Evolutionary conservation across 1,140 invertebrate genomes (phyloP).

Genomic region (Apis cerana): DNA sequence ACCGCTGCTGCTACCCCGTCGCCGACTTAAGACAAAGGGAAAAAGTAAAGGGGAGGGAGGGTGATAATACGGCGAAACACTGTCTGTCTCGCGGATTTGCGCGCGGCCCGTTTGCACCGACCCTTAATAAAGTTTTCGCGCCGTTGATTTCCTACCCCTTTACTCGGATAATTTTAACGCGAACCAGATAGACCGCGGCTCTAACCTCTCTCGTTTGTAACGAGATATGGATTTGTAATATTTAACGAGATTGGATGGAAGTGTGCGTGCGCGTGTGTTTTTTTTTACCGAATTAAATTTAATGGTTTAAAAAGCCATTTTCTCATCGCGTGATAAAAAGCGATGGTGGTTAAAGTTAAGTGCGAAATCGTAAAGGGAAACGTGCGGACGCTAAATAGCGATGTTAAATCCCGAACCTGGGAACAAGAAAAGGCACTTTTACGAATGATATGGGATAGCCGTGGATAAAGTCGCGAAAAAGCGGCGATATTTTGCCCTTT

Average conservation of each 20-base stretch:
- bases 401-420: background rate
- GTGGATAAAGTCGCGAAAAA: slow-evolving; percentile 11
- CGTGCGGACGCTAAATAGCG: background rate
- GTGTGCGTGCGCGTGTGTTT: too few relatives aligned
- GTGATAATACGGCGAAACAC: slow-evolving; percentile 18
- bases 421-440: slow-evolving; percentile 20
- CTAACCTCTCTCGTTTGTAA: too few relatives aligned
- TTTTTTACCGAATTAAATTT: too few relatives aligned
- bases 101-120: background rate
- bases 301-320: too few relatives aligned
- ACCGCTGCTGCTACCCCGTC: slow-evolving; percentile 14
- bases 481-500: slow-evolving; percentile 12
- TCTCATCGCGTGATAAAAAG: background rate
- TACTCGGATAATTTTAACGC: background rate
- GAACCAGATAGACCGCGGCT: too few relatives aligned
- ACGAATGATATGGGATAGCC: background rate
- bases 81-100: slow-evolving; percentile 12
- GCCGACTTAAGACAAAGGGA: slow-evolving; percentile 27
- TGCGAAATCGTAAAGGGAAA: background rate
- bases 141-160: too few relatives aligned
- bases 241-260: too few relatives aligned
- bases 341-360: background rate
- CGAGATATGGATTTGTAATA: too few relatives aligned
- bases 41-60: background rate
- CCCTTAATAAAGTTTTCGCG: slow-evolving; percentile 2